Evolutionary conservation across 1,140 invertebrate species (phyloP).

Genomic region (Thaumatotibia leucotreta): DNA sequence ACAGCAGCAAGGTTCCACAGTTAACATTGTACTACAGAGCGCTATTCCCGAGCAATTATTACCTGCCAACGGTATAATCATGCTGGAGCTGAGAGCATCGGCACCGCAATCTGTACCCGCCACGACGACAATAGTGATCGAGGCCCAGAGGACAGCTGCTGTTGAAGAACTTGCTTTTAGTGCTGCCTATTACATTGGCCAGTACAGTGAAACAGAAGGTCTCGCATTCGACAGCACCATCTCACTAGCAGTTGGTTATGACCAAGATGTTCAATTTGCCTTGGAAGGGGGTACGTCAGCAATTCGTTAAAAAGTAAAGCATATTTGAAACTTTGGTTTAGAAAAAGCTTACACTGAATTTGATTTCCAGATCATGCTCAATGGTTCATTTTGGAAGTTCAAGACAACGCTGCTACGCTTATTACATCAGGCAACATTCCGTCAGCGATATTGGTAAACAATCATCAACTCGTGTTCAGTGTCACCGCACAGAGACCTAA

Average conservation of each 20-base stretch:
- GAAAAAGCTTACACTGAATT: not conserved
- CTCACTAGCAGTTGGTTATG: slow-evolving; percentile 24
- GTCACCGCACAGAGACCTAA: slow-evolving; percentile 20
- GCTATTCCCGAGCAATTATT: slow-evolving; percentile 2
- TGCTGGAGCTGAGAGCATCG: slow-evolving; percentile 15
- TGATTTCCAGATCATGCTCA: slow-evolving; percentile 26
- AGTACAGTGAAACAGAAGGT: slow-evolving; percentile 22
- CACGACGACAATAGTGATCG: slow-evolving; percentile 11
- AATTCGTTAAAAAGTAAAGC: not conserved
- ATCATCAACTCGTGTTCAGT: slow-evolving; percentile 25
- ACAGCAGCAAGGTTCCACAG: not conserved
- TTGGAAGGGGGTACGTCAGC: slow-evolving; percentile 14
- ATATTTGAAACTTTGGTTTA: not conserved
- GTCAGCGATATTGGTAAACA: slow-evolving; percentile 27
- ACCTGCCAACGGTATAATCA: slow-evolving; percentile 11
- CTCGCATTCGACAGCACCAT: slow-evolving; percentile 23
- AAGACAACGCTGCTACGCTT: slow-evolving; percentile 21
- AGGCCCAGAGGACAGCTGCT: not conserved
- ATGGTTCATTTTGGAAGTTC: slow-evolving; percentile 21
- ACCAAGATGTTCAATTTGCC: slow-evolving; percentile 28
- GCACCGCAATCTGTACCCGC: slow-evolving; percentile 6
- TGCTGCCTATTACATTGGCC: slow-evolving; percentile 29
- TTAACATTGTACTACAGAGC: not conserved
- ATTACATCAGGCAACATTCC: slow-evolving; percentile 18
- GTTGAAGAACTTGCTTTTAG: slow-evolving; percentile 22